Evolutionary conservation across 2,113 vertebrate genomes (phyloP).

Genomic region (Ceyx margarethae): DNA sequence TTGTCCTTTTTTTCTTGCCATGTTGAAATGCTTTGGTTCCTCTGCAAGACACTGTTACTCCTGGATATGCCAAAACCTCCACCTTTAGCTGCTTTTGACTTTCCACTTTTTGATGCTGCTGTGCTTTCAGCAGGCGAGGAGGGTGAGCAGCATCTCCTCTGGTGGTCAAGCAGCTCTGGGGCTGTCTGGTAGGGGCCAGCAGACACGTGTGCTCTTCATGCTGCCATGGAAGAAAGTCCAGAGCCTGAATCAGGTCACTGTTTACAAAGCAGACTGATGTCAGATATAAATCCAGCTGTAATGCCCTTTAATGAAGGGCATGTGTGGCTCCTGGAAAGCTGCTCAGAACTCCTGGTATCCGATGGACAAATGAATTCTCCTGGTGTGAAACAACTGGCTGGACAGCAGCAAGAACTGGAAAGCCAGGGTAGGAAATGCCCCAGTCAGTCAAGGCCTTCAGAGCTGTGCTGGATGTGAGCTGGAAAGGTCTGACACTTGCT

Average conservation of each 20-base stretch:
- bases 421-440: background rate
- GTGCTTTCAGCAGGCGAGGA: too few relatives aligned
- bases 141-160: too few relatives aligned
- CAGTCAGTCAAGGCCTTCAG: rapidly evolving
- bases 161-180: too few relatives aligned
- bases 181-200: too few relatives aligned
- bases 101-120: too few relatives aligned
- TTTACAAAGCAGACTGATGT: conserved; percentile 44
- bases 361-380: background rate
- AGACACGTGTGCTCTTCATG: too few relatives aligned
- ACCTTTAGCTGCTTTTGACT: too few relatives aligned
- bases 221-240: background rate
- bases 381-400: background rate
- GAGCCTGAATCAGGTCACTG: conserved; percentile 17
- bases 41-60: too few relatives aligned
- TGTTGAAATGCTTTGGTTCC: too few relatives aligned
- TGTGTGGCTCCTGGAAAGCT: background rate
- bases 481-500: background rate
- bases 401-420: rapidly evolving
- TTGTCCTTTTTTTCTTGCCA: background rate
- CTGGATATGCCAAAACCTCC: too few relatives aligned
- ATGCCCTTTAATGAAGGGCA: background rate
- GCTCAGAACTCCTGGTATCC: background rate
- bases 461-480: background rate
- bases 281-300: conserved; percentile 30